A percentile compares a stretch with the other conserved stretches of the same genome.
Conservation (phyloP, 2,888 invertebrate species). For the Cephus pulcher region DNA sequence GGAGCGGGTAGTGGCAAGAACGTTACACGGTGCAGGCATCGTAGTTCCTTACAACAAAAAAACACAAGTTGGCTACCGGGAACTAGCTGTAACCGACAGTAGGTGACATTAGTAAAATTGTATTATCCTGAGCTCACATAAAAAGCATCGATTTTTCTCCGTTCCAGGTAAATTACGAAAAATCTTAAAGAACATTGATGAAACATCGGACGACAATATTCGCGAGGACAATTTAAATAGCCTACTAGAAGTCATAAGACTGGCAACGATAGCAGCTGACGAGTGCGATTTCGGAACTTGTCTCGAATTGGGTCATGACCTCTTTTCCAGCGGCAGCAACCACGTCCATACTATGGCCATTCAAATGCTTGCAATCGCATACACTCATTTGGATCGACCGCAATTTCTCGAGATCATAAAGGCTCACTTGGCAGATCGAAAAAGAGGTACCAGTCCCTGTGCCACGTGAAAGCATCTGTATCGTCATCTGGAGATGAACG, state of each 20-base stretch:
- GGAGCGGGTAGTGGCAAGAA: constrained; percentile 74
- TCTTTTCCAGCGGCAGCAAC: constrained; percentile 82
- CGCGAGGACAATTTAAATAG: constrained; percentile 74
- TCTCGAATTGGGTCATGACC: constrained; percentile 86
- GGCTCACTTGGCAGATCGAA: constrained; percentile 81
- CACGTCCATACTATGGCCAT: constrained; percentile 76
- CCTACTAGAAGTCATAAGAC: constrained; percentile 84
- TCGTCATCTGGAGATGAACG: no score
- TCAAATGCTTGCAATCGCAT: constrained; percentile 79
- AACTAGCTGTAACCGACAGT: constrained; percentile 76
- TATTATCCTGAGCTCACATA: background rate
- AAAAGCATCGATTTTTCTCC: constrained; percentile 18
- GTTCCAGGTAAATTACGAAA: constrained; percentile 75
- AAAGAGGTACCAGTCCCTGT: constrained; percentile 70
- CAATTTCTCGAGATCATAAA: constrained; percentile 80
- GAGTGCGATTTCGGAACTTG: constrained; percentile 96
- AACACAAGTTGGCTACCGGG: constrained; percentile 87
- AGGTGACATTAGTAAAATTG: constrained; percentile 41
- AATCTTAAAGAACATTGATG: constrained; percentile 75
- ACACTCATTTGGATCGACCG: constrained; percentile 78
- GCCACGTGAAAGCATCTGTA: constrained; percentile 47
- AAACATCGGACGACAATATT: constrained; percentile 71
- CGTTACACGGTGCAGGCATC: constrained; percentile 86
- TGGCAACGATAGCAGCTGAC: constrained; percentile 90
- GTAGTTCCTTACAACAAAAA: constrained; percentile 87